Evolutionary conservation across 2,113 vertebrate genomes (phyloP), one percentile per base, ranked within the genome.

Genomic region (Odontophorus gujanensis): DNA sequence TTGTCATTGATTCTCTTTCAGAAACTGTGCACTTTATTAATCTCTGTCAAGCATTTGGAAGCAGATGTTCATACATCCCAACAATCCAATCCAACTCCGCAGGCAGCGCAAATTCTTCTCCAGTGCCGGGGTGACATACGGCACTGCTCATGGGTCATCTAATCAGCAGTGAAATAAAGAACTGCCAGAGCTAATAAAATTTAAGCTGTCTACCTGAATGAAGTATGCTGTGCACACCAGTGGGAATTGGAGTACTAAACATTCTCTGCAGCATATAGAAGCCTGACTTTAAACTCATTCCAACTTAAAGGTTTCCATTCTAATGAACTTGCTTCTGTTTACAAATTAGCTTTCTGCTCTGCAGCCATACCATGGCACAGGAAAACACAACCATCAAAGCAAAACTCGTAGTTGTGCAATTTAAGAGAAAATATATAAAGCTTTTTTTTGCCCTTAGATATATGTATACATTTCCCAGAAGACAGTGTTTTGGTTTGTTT

Each of bases 111-210:
- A 92, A 96, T 90, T 81, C 91, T 85, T 81, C 92, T 93, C 84
- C 91, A 89, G 28, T 1, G 2, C 72, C 34, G 66, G 79, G 83
- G 69, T 88, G 84, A 94, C 84, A 77, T 45, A 79, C 90, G 90
- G 7, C 75, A 71, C 66, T 86, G 84, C 93, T 96, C 90, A 69
- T 80, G 79, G 95, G 88, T 94, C 95, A 95, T 88, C 91, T 93
- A 86, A 96, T 96, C 95, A 97, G 90, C 65, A 53, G 40, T 47
- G 89, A 94, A 95, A 94, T 92, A 91, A 97, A 95, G 94, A 97
- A 91, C 89, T 96, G 92, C 83, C 95, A 96, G 90, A 76, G 45
- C 84, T 95, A 88, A 93, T 96, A 94, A 85, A 91, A 82, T 84
- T 81, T 83, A 84, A 96, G 76, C 69, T 88, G 45, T 61, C 58